Evolutionary conservation across 2,113 vertebrate genomes (phyloP), one percentile per base, ranked within the genome.

Genomic region (Laterallus jamaicensis): DNA sequence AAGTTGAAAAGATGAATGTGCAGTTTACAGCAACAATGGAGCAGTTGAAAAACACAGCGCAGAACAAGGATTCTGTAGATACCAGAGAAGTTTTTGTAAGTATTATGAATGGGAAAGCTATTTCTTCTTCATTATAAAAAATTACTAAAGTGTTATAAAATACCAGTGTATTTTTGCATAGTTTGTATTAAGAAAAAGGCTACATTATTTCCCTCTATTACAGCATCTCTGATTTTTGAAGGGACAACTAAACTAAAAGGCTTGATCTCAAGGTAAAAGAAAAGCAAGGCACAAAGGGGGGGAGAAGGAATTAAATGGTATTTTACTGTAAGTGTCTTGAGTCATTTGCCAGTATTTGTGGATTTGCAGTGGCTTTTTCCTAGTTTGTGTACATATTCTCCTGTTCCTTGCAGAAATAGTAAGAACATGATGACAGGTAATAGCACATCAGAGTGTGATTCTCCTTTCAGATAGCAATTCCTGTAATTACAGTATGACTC

Each of bases 1-100:
- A 98, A 90, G 97, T 98, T 58, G 98, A 98, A 70, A 55, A 86
- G 11, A 94, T 98, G 90, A 97, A 97, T 68, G 95, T 83, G 54
- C 98, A 99, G 40, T 93, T 99, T 39, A 90, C 29, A 44, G 94
- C 97, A 32, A 96, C 97, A 50, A 92, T 99, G 96, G 97, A 97
- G 68, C 82, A 96, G 50, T 40, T 99, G 63, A 98, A 97, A 96
- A 92, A 97, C 56, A 97, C 95, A 3, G 92, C 99, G 54, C 97
- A 97, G 21, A 62, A 98, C 42, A 99, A 98, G 94, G 93, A 91
- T 20, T 98, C 98, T 7, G 26, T 99, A 39, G 98, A 98, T 54
- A 98, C 98, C 14, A 96, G 97, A 35, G 97, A 98, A 15, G 99
- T 99, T 92, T 99, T 98, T 83, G 99, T 99, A 97, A 98, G 99